Percentiles rank a stretch among this genome's conserved stretches.
These are phyloP conservation scores for Erannis defoliaria DNA, from an alignment of 2,888 invertebrate genomes.

Conservation along the genomic window DNA sequence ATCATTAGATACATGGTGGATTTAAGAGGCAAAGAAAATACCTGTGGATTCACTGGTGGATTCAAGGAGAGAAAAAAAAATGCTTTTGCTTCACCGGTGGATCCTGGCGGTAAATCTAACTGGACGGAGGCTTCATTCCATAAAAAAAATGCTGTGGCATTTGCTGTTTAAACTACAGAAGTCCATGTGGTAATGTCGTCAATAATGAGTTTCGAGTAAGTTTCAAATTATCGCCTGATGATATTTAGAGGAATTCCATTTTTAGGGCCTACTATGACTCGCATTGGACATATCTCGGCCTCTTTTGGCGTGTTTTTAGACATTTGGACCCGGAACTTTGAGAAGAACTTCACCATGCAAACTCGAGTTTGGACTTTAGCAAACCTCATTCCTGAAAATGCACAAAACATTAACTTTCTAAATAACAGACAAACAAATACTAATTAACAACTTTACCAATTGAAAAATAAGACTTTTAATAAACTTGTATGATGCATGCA, in stretches of 20 bases:
- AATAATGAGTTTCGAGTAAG: no score
- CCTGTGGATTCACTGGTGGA: no score
- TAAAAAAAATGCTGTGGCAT: no score
- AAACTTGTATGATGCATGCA: no score
- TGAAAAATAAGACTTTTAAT: background rate
- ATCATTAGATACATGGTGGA: no score
- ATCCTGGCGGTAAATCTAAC: no score
- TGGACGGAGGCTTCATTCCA: no score
- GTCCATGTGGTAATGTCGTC: no score
- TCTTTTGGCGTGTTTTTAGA: slow-evolving; percentile 48
- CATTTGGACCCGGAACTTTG: slow-evolving; percentile 54
- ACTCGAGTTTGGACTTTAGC: slow-evolving; percentile 57
- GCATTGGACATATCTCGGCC: slow-evolving; percentile 36
- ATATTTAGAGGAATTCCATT: slow-evolving; percentile 44
- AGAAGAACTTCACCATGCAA: slow-evolving; percentile 55
- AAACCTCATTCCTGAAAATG: slow-evolving; percentile 62
- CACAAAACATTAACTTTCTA: background rate
- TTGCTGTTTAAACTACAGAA: no score
- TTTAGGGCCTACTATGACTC: slow-evolving; percentile 36
- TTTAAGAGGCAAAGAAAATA: no score
- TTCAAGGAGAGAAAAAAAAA: no score
- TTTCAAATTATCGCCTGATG: slow-evolving; percentile 26
- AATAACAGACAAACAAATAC: background rate
- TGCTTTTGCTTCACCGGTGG: no score
- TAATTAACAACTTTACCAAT: background rate